Evolutionary conservation across 2,797 vertebrate species (phyloP), one percentile per base, ranked within the genome.

Genomic region (Anableps anableps): DNA sequence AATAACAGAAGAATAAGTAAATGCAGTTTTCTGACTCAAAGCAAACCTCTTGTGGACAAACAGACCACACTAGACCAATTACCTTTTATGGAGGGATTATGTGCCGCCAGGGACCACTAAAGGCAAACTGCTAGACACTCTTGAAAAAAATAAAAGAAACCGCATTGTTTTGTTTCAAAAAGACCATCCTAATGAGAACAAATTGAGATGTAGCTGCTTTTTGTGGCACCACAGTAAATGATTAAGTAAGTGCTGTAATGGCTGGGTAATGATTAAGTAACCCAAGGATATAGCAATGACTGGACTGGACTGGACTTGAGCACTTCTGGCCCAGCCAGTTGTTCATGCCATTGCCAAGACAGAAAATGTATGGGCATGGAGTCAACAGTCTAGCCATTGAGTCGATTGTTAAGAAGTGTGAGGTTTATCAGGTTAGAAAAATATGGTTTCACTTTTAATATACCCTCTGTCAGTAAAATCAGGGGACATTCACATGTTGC

Each of bases 21-120:
- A 68, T 26, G 9, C 4, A 23, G 36, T 64, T 41, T 38, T 41
- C 23, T 41, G 21, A 68, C 38, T 41, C 21, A 41, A 38, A 38
- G 21, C 36, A 68, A 68, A 36, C 4, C 21, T 26, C 36, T 41
- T 53, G 23, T 53, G 51, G 51, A 7, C 51, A 53, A 26, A 53
- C 51, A 51, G 50, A 53, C 51, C 10, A 7, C 64, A 26, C 21
- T 2, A 34, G 36, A 41, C 34, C 64, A 68, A 68, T 68, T 26
- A 41, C 64, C 64, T 68, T 68, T 68, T 26, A 41, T 68, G 38
- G 10, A 41, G 64, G 36, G 64, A 41, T 68, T 68, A 68, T 68
- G 36, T 68, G 36, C 64, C 36, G 5, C 10, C 36, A 66, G 64
- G 36, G 64, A 41, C 38, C 64, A 38, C 64, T 68, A 26, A 41